phyloP scores from a whole-genome alignment of 2,113 vertebrate species.

The Paramisgurnus dabryanus region DNA sequence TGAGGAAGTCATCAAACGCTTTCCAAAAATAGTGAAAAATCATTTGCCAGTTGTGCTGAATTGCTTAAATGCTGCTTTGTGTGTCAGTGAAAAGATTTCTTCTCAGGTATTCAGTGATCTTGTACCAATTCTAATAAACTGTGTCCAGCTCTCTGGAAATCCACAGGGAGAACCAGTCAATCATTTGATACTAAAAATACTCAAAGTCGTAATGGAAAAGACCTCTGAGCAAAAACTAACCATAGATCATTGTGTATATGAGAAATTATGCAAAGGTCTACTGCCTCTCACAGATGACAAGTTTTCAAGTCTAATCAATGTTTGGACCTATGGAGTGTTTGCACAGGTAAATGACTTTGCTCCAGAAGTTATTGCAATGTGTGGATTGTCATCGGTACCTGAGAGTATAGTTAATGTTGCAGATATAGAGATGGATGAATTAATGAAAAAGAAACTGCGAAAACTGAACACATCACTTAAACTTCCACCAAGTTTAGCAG shows the following conservation, averaged over 20 bases:
- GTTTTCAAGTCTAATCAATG: not conserved
- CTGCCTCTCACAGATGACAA: slow-evolving; percentile 9
- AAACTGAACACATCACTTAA: slow-evolving; percentile 36
- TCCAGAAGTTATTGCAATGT: slow-evolving; percentile 16
- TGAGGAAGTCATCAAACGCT: slow-evolving; percentile 26
- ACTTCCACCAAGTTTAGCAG: too few species aligned
- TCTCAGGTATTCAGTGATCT: not conserved
- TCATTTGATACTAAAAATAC: not conserved
- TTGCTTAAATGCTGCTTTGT: slow-evolving; percentile 51
- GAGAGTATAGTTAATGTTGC: slow-evolving; percentile 52
- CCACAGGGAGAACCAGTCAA: fast-evolving
- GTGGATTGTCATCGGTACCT: slow-evolving; percentile 57
- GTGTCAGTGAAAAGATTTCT: slow-evolving; percentile 52
- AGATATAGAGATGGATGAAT: slow-evolving; percentile 47
- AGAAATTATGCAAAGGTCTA: slow-evolving; percentile 53
- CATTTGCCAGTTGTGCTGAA: fast-evolving
- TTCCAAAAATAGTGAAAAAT: not conserved
- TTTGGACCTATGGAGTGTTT: slow-evolving; percentile 18
- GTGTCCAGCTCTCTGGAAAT: not conserved
- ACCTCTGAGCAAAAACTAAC: slow-evolving; percentile 27
- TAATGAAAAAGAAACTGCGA: slow-evolving; percentile 57
- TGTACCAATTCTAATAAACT: slow-evolving; percentile 47
- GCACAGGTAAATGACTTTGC: slow-evolving; percentile 32
- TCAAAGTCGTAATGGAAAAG: slow-evolving; percentile 63
- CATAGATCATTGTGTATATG: slow-evolving; percentile 4